phyloP scores from a whole-genome alignment of 2,888 invertebrate species.

The Metacarcinus magister region DNA sequence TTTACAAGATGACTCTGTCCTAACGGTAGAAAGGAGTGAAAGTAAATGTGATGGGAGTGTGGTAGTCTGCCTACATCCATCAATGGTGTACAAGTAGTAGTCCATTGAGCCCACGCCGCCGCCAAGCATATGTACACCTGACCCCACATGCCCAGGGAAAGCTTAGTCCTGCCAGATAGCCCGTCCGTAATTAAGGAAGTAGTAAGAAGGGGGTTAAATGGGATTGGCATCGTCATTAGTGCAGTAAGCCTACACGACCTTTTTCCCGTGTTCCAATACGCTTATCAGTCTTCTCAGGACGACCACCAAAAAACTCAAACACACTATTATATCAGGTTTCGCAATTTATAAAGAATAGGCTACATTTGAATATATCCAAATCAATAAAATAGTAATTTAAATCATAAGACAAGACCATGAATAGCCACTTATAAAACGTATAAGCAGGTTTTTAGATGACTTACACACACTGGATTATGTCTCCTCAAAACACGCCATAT shows the following conservation, averaged over 20 bases:
- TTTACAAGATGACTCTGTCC: neutral
- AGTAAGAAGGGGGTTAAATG: neutral
- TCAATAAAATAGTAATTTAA: neutral
- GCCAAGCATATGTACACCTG: neutral
- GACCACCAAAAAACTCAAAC: constrained; percentile 16
- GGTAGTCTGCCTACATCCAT: constrained; percentile 69
- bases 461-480: constrained; percentile 68
- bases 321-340: neutral
- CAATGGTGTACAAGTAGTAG: constrained; percentile 74
- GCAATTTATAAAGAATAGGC: neutral
- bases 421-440: neutral
- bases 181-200: neutral
- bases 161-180: neutral
- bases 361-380: neutral
- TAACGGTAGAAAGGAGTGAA: neutral
- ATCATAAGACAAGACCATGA: neutral
- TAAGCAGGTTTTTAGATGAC: constrained; percentile 76
- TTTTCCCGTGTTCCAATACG: constrained; percentile 80
- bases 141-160: neutral
- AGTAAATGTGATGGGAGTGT: constrained; percentile 62
- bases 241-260: constrained; percentile 74
- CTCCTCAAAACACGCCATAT: constrained; percentile 79
- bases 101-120: constrained; percentile 69
- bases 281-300: constrained; percentile 28
- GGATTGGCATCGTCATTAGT: constrained; percentile 60